Base-by-base conservation (phyloP, 1,140 invertebrate species). In the Drosophila ironensis region DNA sequence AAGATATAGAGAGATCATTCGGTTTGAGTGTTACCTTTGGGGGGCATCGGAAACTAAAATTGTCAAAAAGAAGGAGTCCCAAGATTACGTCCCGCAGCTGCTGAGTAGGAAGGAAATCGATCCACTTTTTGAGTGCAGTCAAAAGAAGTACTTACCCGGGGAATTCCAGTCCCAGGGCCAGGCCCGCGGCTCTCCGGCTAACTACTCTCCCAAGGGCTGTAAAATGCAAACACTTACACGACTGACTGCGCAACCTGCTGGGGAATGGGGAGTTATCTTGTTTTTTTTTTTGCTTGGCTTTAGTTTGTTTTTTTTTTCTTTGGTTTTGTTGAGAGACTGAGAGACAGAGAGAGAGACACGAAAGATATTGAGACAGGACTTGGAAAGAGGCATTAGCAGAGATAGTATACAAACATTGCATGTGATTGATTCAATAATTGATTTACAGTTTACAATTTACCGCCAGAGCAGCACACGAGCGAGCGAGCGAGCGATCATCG, bases 171-270 rank as follows among this genome's bases (percentile, higher is more conserved):
- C 46, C 52, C 28, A 19, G 24, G 11, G 20, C 40, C 16, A 38
- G 12, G 16, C 25, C 12, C n/a, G n/a, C n/a, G 57, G 42, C 2
- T n/a, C 11, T 33, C 7, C 41, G 17, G n/a, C 19, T 19, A 22
- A 35, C n/a, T n/a, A 63, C 56, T 63, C 59, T 14, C 38, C 45
- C 66, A 70, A 70, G 66, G 66, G 25, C 66, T 70, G 66, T 70
- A 70, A 70, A 70, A 70, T 70, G 66, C 38, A 70, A 70, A 70
- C 52, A 70, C 66, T 70, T 70, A 70, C 57, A 63, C 66, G 48
- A 68, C 47, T 25, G 64, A 70, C 66, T 70, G 66, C 52, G 64
- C 66, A 70, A 70, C 66, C 66, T 69, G 63, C 66, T 70, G 52
- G 53, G 66, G 42, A 50, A 48, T 45, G 69, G 52, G 52, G 20